Percentiles rank a stretch among this genome's conserved stretches.
Conservation (phyloP, 2,797 vertebrate genomes). For the Bovichtus variegatus region DNA sequence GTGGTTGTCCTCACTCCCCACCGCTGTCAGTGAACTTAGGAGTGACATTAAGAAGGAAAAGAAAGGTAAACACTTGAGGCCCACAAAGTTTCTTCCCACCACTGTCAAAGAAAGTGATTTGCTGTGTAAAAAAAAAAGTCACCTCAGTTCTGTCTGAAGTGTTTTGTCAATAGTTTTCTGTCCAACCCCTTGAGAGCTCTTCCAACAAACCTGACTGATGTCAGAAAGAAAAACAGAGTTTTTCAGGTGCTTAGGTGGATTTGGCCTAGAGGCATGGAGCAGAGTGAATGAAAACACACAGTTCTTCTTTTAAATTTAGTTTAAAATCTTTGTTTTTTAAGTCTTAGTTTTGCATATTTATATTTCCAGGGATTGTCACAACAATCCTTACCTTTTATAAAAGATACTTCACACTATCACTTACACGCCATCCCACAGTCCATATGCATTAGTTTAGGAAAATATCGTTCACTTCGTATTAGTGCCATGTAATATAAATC, state of each 20-base stretch:
- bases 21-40: constrained; percentile 18
- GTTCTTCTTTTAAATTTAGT: constrained; percentile 10
- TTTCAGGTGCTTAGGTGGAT: constrained; percentile 10
- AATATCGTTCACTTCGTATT: not conserved
- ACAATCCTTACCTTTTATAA: not conserved
- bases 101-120: constrained; percentile 48
- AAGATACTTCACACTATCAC: not conserved
- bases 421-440: not conserved
- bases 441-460: not conserved
- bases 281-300: constrained; percentile 20
- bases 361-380: not conserved
- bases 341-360: not conserved
- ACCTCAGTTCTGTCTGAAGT: constrained; percentile 56
- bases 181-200: constrained; percentile 28
- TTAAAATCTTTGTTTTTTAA: not conserved
- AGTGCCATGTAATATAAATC: constrained; percentile 12
- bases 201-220: constrained; percentile 42
- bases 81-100: constrained; percentile 16
- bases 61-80: constrained; percentile 25
- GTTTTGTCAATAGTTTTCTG: constrained; percentile 48
- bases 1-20: not conserved
- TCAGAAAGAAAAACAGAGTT: constrained; percentile 36
- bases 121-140: constrained; percentile 46
- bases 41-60: constrained; percentile 7
- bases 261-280: not conserved